A percentile compares a stretch with the other conserved stretches of the same genome.
Conservation (phyloP, 53 echinoderm and acorn worm species). For the Crossaster papposus region DNA sequence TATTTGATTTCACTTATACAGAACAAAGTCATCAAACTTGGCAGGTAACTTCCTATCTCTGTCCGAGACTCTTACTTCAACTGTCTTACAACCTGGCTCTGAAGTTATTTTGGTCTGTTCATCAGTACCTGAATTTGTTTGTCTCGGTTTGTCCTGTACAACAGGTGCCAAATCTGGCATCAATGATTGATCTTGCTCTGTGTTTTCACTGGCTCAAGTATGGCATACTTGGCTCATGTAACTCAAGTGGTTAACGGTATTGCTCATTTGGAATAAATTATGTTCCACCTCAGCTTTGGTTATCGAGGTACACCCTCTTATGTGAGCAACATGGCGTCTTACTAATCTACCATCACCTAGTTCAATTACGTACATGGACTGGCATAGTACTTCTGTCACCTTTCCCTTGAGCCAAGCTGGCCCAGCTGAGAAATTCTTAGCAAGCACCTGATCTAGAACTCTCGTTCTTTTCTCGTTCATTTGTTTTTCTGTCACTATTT, state of each 20-base stretch:
- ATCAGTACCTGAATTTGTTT: not conserved
- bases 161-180: too few relatives aligned
- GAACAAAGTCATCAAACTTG: not conserved
- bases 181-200: not conserved
- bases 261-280: not conserved
- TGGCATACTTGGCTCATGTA: not conserved
- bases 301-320: not conserved
- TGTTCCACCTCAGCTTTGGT: not conserved
- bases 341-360: constrained; percentile 38
- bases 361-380: constrained; percentile 22
- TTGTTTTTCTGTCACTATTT: not conserved
- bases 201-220: not conserved
- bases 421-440: too few relatives aligned
- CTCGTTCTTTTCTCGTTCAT: not conserved
- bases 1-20: too few relatives aligned
- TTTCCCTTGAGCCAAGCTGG: constrained; percentile 24
- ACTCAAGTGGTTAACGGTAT: not conserved
- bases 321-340: constrained; percentile 37
- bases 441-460: constrained; percentile 28
- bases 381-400: not conserved
- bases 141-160: too few relatives aligned
- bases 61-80: not conserved
- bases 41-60: not conserved
- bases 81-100: not conserved
- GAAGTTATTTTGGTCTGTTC: not conserved